Evolutionary conservation across 2,888 invertebrate species (phyloP), one percentile per base, ranked within the genome.

Genomic region (Agriopis marginaria): DNA sequence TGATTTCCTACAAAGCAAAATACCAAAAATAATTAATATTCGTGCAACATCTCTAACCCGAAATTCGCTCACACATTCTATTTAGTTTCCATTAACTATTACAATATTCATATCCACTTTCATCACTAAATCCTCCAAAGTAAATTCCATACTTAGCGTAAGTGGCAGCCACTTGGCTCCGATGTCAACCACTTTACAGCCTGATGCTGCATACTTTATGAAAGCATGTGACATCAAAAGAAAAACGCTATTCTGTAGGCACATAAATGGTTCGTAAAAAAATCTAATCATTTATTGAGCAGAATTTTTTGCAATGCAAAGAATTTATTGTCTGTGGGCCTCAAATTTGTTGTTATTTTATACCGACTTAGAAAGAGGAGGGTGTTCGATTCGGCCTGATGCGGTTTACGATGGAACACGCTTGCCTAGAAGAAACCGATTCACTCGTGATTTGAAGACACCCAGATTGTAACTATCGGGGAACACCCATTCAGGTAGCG

Each of bases 31-130:
- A 5, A 23, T 49, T 14, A 14, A 14, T 49, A 14, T 49, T 14
- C 7, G 10, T 10, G 10, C 23, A 51, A 23, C 7, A 51, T 51
- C 6, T 6, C 17, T 56, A 56, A 17, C 56, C 17, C 7, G 17
- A 11, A 40, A 56, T 17, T 17, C 11, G 42, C 14, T 10, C 17
- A 54, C 4, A 14, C 40, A 55, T 55, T 55, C 42, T 51, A 23
- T 61, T 40, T 50, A 61, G 61, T 61, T 61, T 51, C 61, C 50
- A 62, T 62, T 3, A 62, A 12, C 40, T 51, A 42, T 40, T 62
- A 51, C 51, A 62, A 50, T 62, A 62, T 62, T 62, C 50, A 62
- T 62, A 51, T n/a, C 23, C 61, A 51, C 49, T 62, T 60, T 62
- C 61, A 51, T 51, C 51, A 51, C 40, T 51, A 62, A 62, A 62